These are phyloP conservation scores for Physeter macrocephalus DNA, from an alignment of 2,113 vertebrate genomes.

Conservation along the genomic window DNA sequence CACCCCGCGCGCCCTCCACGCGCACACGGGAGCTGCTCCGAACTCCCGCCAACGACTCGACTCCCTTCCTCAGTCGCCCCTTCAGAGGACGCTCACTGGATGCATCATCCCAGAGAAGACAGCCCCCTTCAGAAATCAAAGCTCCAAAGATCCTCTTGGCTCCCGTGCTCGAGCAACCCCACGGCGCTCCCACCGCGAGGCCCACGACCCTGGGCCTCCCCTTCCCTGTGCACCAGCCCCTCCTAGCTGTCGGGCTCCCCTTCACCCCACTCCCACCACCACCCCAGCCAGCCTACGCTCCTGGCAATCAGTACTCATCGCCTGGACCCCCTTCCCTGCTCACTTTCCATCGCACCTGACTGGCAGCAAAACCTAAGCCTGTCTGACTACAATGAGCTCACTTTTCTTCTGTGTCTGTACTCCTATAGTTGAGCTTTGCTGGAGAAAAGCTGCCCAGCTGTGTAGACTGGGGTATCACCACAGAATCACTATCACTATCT, in stretches of 20 bases:
- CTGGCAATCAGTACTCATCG: neutral
- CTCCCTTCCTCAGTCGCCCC: neutral
- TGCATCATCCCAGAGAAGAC: neutral
- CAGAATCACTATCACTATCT: neutral
- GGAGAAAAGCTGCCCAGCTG: neutral
- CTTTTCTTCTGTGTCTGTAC: neutral
- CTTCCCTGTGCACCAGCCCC: neutral
- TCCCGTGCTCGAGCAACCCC: neutral
- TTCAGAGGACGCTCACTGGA: neutral
- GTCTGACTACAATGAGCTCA: neutral
- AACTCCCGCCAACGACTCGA: neutral
- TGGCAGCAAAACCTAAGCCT: neutral
- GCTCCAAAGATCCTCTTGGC: neutral
- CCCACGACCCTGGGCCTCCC: neutral
- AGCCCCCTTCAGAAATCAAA: neutral
- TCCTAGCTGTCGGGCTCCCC: neutral
- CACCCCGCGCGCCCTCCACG: neutral
- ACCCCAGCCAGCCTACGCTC: too few species aligned
- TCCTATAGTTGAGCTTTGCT: neutral
- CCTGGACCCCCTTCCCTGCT: neutral
- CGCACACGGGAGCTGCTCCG: neutral
- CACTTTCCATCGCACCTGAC: neutral
- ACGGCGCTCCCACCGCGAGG: neutral
- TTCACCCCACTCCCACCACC: neutral
- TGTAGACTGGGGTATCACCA: neutral